These are phyloP conservation scores for Odocoileus virginianus DNA, from an alignment of 2,113 vertebrate genomes.

Conservation along the genomic window DNA sequence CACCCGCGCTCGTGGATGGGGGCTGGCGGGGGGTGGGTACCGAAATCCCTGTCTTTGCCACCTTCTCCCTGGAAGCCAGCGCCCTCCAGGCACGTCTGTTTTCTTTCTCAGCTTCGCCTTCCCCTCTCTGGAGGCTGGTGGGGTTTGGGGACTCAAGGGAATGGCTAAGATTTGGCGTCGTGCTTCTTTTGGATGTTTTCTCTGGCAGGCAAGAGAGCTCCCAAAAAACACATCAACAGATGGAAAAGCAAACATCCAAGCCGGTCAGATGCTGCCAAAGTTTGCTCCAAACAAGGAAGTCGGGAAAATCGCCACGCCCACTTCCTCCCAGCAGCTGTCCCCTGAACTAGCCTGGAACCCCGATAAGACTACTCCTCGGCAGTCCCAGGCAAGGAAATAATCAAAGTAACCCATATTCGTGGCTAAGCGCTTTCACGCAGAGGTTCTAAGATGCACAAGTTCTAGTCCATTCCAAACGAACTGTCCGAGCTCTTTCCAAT, in stretches of 20 bases:
- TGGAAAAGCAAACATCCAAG: conserved; percentile 39
- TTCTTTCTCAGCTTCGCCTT: neutral
- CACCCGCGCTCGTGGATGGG: neutral
- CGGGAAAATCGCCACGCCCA: conserved; percentile 18
- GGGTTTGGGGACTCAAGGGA: conserved; percentile 6
- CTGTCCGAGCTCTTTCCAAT: neutral
- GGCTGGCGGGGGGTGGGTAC: neutral
- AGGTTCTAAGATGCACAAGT: neutral
- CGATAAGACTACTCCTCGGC: neutral
- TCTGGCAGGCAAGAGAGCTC: neutral
- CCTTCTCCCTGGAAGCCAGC: neutral
- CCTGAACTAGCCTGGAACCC: neutral
- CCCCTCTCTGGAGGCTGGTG: neutral
- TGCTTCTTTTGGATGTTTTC: neutral
- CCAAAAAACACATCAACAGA: conserved; percentile 26
- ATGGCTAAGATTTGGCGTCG: neutral
- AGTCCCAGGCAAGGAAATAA: neutral
- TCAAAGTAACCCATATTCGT: neutral
- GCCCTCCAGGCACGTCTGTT: neutral
- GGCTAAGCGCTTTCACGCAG: no score
- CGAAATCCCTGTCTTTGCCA: neutral
- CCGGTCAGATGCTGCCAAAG: conserved; percentile 23
- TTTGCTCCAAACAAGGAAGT: conserved; percentile 72
- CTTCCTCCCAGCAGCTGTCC: conserved; percentile 41
- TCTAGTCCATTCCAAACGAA: neutral